Conservation (phyloP, 2,113 vertebrate species). For the Epinephelus lanceolatus region DNA sequence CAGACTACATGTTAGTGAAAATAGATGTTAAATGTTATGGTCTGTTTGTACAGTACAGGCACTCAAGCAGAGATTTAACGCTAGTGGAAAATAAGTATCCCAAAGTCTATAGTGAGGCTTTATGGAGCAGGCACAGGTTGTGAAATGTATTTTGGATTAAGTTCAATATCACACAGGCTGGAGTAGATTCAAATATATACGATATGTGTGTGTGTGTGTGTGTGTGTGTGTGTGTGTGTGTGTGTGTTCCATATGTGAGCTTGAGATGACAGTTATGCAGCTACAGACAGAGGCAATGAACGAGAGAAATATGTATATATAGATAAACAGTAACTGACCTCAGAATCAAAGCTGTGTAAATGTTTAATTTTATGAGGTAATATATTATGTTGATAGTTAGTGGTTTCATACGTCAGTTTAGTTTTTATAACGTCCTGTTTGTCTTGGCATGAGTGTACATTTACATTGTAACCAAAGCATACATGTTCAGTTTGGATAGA, state of each 20-base stretch:
- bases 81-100: background rate
- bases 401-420: background rate
- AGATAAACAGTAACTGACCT: background rate
- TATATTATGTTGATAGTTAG: background rate
- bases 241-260: slow-evolving; percentile 31
- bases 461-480: background rate
- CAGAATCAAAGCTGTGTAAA: background rate
- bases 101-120: background rate
- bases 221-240: background rate
- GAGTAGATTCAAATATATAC: slow-evolving; percentile 2
- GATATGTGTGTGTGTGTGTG: background rate
- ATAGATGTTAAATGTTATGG: no score
- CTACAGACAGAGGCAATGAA: background rate
- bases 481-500: background rate
- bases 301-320: background rate
- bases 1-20: no score
- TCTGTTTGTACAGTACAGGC: background rate
- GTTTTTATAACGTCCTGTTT: background rate
- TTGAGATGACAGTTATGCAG: background rate
- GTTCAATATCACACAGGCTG: background rate
- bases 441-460: background rate
- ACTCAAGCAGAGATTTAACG: background rate
- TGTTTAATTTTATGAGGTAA: background rate
- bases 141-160: slow-evolving; percentile 15
- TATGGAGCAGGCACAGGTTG: background rate